These are phyloP conservation scores for Antechinus stuartii DNA, from an alignment of 2,113 vertebrate genomes.

Conservation along the genomic window DNA sequence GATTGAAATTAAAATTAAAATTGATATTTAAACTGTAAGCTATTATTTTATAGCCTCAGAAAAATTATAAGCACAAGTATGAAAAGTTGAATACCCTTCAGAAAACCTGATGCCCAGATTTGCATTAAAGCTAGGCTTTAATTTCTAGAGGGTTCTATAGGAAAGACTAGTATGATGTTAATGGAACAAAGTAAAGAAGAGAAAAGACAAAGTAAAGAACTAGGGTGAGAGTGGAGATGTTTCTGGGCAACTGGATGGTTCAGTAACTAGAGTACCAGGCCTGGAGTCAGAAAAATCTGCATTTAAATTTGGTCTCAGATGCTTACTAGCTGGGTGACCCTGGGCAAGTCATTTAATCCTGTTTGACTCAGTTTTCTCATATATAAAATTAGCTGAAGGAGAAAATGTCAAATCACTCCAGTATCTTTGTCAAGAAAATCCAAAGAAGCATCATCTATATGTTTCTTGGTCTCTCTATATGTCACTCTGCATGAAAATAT, in stretches of 20 bases:
- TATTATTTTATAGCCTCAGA: background rate
- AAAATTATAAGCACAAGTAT: background rate
- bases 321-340: background rate
- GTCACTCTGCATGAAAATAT: background rate
- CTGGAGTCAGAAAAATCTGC: background rate
- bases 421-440: background rate
- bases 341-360: background rate
- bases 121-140: background rate
- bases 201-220: background rate
- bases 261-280: background rate
- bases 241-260: background rate
- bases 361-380: background rate
- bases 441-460: background rate
- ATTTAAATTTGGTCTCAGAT: background rate
- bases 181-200: background rate
- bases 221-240: background rate
- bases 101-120: background rate
- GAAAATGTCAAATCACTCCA: background rate
- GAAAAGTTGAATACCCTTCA: background rate
- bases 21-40: slow-evolving; percentile 6
- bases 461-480: too few species aligned
- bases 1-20: slow-evolving; percentile 25
- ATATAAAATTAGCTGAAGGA: background rate
- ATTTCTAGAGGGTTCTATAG: background rate
- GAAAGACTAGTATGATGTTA: background rate